A percentile compares a stretch with the other conserved stretches of the same genome.
Conservation (phyloP, 2,113 vertebrate species). For the Myrmecophaga tridactyla region DNA sequence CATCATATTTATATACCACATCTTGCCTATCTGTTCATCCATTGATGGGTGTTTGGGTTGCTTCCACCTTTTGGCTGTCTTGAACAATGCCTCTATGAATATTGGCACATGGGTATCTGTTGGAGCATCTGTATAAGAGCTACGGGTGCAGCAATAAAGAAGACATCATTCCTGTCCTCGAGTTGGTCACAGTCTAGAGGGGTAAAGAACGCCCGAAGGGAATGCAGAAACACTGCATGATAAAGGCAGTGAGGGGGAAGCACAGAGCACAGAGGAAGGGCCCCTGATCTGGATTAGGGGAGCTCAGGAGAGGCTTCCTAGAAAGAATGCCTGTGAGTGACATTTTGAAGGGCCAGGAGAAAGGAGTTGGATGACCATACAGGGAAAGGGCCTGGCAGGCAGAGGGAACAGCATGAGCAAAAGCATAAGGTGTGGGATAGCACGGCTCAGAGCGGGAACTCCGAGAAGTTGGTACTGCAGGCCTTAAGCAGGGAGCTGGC, state of each 20-base stretch:
- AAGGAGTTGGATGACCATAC: not conserved
- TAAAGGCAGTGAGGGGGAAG: not conserved
- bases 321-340: not conserved
- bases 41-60: no score
- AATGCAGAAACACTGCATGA: fast-evolving
- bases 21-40: no score
- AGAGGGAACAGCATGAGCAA: no score
- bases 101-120: no score
- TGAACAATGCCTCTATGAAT: no score
- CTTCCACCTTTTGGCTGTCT: no score
- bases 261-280: not conserved
- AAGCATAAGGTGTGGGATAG: no score
- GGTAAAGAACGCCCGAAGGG: not conserved
- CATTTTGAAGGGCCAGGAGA: not conserved
- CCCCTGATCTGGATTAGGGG: not conserved
- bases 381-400: not conserved
- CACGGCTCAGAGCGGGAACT: not conserved
- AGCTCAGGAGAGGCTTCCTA: not conserved
- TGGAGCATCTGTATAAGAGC: not conserved
- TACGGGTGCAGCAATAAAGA: not conserved
- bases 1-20: no score
- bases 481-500: not conserved
- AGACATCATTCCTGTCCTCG: not conserved
- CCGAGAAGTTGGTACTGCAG: not conserved
- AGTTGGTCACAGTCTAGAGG: not conserved